Percentiles rank a stretch among this genome's conserved stretches.
These are phyloP conservation scores for Halesus radiatus DNA, from an alignment of 1,140 invertebrate genomes.

Conservation along the genomic window DNA sequence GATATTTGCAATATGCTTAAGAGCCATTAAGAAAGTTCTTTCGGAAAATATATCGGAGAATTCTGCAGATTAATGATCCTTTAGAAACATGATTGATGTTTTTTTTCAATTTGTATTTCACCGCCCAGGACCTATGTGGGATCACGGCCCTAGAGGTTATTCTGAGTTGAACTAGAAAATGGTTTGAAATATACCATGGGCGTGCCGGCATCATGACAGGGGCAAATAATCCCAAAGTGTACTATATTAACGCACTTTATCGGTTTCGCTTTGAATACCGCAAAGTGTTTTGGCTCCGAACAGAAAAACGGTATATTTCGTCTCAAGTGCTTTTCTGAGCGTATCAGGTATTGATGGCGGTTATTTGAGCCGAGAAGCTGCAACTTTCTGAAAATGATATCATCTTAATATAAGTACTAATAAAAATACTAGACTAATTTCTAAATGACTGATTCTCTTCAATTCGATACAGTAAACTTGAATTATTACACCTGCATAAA, in stretches of 20 bases:
- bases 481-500: too few species aligned
- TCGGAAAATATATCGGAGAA: slow-evolving; percentile 31
- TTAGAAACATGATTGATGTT: slow-evolving; percentile 40
- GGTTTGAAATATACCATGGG: slow-evolving; percentile 37
- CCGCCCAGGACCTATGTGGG: slow-evolving; percentile 7
- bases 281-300: background rate
- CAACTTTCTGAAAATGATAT: too few species aligned
- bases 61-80: slow-evolving; percentile 41
- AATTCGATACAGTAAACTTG: too few species aligned
- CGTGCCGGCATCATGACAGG: slow-evolving; percentile 4
- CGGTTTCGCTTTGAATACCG: background rate
- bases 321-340: too few species aligned
- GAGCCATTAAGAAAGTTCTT: slow-evolving; percentile 15
- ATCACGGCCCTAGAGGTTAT: slow-evolving; percentile 33
- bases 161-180: slow-evolving; percentile 33
- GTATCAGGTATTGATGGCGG: too few species aligned
- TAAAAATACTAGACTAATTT: too few species aligned
- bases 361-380: too few species aligned
- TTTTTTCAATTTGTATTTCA: slow-evolving; percentile 43
- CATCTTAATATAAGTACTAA: too few species aligned
- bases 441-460: too few species aligned
- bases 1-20: slow-evolving; percentile 25
- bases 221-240: slow-evolving; percentile 1
- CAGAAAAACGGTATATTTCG: too few species aligned
- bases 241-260: slow-evolving; percentile 16